Conservation (phyloP, 2,113 vertebrate genomes). For the Melierax canorus region DNA sequence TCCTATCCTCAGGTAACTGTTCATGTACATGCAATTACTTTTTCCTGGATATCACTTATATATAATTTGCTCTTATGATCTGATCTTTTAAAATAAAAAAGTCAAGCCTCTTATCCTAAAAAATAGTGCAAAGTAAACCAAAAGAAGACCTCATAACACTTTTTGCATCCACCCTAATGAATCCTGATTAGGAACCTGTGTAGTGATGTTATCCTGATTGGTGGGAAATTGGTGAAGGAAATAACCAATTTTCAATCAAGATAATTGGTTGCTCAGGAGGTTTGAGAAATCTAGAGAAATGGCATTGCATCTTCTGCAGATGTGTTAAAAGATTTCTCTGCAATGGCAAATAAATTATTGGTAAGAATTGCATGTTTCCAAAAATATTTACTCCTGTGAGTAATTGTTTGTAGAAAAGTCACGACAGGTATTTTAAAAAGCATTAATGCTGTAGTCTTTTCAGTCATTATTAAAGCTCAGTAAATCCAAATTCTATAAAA, state of each 20-base stretch:
- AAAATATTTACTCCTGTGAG: background rate
- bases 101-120: background rate
- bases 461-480: background rate
- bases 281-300: constrained; percentile 7
- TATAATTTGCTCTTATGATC: background rate
- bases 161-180: background rate
- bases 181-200: background rate
- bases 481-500: background rate
- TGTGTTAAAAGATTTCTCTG: background rate
- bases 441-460: background rate
- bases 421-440: background rate
- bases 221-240: constrained; percentile 36
- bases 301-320: background rate
- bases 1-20: background rate
- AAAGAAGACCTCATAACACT: background rate
- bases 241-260: constrained; percentile 42
- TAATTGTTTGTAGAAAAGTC: background rate
- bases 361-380: background rate
- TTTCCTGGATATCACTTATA: background rate
- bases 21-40: background rate
- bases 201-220: background rate
- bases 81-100: background rate
- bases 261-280: background rate
- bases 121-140: background rate
- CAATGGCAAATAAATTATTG: background rate